phyloP scores from a whole-genome alignment of 2,113 vertebrate species.

The Sitta europaea region DNA sequence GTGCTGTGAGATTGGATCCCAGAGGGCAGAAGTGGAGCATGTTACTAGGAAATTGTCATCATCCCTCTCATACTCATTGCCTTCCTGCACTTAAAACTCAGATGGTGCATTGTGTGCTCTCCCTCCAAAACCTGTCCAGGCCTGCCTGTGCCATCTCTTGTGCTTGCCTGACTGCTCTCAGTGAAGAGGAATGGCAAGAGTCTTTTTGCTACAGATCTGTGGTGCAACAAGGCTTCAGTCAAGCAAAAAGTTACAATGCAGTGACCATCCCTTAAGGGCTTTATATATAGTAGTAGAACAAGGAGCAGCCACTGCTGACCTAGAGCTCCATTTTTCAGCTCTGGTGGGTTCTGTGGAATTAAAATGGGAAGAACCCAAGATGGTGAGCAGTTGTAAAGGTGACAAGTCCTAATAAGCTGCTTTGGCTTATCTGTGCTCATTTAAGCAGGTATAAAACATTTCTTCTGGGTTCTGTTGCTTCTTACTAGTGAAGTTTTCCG shows the following conservation, averaged over 20 bases:
- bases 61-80: background rate
- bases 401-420: background rate
- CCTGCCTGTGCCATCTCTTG: background rate
- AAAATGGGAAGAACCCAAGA: background rate
- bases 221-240: background rate
- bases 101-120: background rate
- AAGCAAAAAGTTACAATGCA: background rate
- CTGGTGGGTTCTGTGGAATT: background rate
- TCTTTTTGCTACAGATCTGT: background rate
- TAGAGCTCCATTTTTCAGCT: background rate
- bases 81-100: background rate
- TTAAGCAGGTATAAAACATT: background rate
- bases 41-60: background rate
- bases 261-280: background rate
- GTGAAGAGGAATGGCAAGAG: background rate
- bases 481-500: background rate
- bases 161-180: background rate
- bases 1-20: background rate
- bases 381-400: background rate
- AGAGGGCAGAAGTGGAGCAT: background rate
- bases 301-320: background rate
- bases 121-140: background rate
- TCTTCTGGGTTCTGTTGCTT: background rate
- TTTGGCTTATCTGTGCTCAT: background rate
- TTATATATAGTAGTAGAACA: rapidly evolving